Evolutionary conservation across 2,888 invertebrate genomes (phyloP), one percentile per base, ranked within the genome.

Genomic region (Agelastica alni): DNA sequence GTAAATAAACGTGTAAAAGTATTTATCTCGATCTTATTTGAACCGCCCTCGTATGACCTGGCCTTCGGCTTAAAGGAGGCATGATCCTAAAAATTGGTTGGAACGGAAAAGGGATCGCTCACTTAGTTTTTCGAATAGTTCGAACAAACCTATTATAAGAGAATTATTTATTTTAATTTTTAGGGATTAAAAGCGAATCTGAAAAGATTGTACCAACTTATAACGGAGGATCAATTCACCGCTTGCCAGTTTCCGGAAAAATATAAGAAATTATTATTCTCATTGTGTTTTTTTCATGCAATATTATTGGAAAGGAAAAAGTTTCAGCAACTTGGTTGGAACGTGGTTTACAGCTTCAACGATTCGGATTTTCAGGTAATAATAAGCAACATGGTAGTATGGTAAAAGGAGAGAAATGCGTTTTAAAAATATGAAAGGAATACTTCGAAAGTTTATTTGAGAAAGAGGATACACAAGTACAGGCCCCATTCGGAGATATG

Each of bases 301-400:
- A 80, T 93, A 10, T 81, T 94, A 3, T 80, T 93, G 58, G 94
- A 93, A 62, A 80, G 94, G 43, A 91, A 89, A 71, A 87, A 94
- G 70, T 94, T 93, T 78, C 83, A 91, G 42, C 89, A 91, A 76
- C 83, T 94, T 18, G 94, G 94, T 0, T 94, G 93, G 88, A 94
- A 94, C 73, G 88, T 91, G 3, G 79, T 89, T 26, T 94, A 94
- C 70, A 91, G 91, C 76, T 94, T 94, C 74, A 94, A 93, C 68
- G 93, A 93, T 74, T 88, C 93, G 0, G 94, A 94, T 75, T 94
- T 93, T 77, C 91, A 92, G 78, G 91, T 91, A 65, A 75, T n/a
- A n/a, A n/a, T n/a, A n/a, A n/a, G n/a, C n/a, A n/a, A n/a, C n/a
- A n/a, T n/a, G n/a, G n/a, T n/a, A n/a, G n/a, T n/a, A n/a, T n/a